These are phyloP conservation scores for Drosophila mettleri DNA, from an alignment of 2,888 invertebrate genomes.

Conservation along the genomic window DNA sequence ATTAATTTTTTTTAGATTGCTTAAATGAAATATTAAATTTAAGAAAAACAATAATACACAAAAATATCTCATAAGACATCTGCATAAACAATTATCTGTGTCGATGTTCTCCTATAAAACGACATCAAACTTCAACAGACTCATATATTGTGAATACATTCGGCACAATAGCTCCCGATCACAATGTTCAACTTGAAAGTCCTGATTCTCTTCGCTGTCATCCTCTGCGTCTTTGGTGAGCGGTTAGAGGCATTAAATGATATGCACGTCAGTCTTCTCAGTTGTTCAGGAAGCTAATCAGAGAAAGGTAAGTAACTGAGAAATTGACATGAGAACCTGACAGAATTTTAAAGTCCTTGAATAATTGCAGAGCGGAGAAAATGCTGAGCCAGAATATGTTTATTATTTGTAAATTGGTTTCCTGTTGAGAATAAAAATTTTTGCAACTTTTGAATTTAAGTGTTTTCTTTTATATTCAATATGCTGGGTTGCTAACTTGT, in stretches of 20 bases:
- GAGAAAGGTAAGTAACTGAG: not conserved
- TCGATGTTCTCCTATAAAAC: constrained; percentile 38
- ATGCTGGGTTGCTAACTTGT: too few species aligned
- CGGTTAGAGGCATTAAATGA: not conserved
- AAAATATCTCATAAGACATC: constrained; percentile 34
- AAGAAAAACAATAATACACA: constrained; percentile 5
- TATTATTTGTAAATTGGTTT: constrained; percentile 2
- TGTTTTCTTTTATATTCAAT: too few species aligned
- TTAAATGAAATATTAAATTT: too few species aligned
- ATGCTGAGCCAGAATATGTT: not conserved
- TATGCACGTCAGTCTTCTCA: fast-evolving
- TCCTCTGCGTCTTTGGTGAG: constrained; percentile 25
- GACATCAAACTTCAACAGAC: not conserved
- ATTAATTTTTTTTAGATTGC: too few species aligned
- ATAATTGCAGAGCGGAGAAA: constrained; percentile 9
- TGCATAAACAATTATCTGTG: constrained; percentile 45
- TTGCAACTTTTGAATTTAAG: too few species aligned
- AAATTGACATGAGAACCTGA: too few species aligned
- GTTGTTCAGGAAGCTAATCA: constrained; percentile 3
- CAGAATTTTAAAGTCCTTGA: not conserved
- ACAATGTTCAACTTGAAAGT: constrained; percentile 56
- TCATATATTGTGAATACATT: constrained; percentile 15
- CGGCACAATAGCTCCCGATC: not conserved
- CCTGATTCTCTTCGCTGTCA: constrained; percentile 45
- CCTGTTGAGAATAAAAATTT: too few species aligned